Base-by-base conservation (phyloP, 2,113 vertebrate genomes). In the Theropithecus gelada region DNA sequence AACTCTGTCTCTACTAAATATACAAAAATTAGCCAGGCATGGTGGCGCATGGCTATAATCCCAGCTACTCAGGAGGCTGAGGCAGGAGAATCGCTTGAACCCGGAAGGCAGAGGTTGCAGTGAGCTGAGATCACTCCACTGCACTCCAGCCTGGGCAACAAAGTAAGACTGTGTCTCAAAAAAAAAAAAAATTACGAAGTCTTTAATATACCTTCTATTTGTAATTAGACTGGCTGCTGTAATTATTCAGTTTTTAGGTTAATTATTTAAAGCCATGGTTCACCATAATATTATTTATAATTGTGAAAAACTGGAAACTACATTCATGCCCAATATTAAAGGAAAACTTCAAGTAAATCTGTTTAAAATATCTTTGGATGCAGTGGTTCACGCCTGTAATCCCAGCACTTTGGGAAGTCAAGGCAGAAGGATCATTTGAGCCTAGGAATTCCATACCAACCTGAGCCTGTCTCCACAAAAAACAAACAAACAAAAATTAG, bases 291-390 rank as follows among this genome's bases (percentile, higher is more conserved):
- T 61, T 93, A 93, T 78, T 91, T 95, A 80, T 64, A 94, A 59
- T 27, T 48, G 20, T 75, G 75, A 94, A 93, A 75, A 94, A 93
- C 8, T 85, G 25, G 9, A 89, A 97, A 92, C 50, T 87, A 95
- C 45, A 84, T 73, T 64, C 55, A 94, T 52, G 11, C 23, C 38
- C 92, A 96, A 79, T 14, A 57, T 83, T 23, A 95, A 93, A 25
- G 40, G 16, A 93, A 90, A 84, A 70, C 35, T 75, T 93, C 25
- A 52, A 89, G 12, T 78, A 92, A 64, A 64, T 43, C 18, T 64
- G 61, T 30, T 64, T 38, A 89, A 97, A 96, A 80, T 89, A 78
- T 73, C 61, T 90, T 66, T 59, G 61, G 10, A 40, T 30, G 61
- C 16, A 35, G 32, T 68, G 66, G 32, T 35, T 68, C 32, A 68